Base-by-base conservation (phyloP, 2,888 invertebrate species). In the Agrotis exclamationis region DNA sequence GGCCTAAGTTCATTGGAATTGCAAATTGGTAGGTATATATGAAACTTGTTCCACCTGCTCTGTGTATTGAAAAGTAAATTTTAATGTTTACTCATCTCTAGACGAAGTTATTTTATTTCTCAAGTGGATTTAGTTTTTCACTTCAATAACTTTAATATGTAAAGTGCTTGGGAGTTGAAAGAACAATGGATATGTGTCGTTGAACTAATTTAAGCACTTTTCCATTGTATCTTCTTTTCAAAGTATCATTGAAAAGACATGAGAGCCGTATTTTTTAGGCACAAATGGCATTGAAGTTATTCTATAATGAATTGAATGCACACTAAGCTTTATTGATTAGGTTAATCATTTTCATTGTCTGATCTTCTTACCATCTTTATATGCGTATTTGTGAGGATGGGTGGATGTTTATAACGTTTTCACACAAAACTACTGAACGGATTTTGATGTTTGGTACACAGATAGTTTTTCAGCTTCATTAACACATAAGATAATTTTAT, bases 1-100 rank as follows among this genome's bases (percentile, higher is more conserved):
- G 2, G 22, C 22, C 48, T 59, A 20, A 59, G 7, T 48, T 47
- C 39, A 75, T 82, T 80, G 70, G 57, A 76, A 82, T 80, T 80
- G 71, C 63, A 82, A 82, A 82, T 39, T 1, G 9, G 33, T 33
- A 39, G 1, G 28, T 7, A 33, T 79, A 72, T 76, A 72, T 66
- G 65, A 63, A 60, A 66, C 53, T 44, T 28, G 56, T 28, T 45
- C 14, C 76, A 84, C 62, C 79, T 82, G 77, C 24, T 65, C 54
- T 50, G 57, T 68, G 68, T 78, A 80, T 73, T 80, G 66, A 66
- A 54, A 63, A 60, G 69, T 76, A 67, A 77, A 82, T 72, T 76
- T 67, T 65, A 75, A 73, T 66, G 65, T 63, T 54, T 33, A 51
- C 63, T 69, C 66, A 68, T 75, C 60, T 72, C 20, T n/a, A 67